Percentiles rank a stretch among this genome's conserved stretches.
Conservation (phyloP, 2,888 invertebrate genomes). For the Amiota minor region DNA sequence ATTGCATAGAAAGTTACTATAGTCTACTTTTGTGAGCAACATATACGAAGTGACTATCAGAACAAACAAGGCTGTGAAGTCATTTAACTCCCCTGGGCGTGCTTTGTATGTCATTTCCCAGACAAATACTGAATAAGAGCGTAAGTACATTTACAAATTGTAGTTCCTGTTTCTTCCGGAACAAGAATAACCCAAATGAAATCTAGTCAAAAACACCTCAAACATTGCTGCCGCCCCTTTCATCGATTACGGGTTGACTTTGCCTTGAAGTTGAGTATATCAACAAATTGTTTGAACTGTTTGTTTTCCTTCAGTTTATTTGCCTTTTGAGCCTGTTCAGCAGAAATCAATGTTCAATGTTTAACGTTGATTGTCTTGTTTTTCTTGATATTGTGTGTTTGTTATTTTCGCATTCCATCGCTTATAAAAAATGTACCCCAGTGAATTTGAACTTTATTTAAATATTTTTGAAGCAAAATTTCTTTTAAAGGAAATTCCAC, state of each 20-base stretch:
- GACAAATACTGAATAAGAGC: background rate
- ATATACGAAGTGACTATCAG: slow-evolving; percentile 5
- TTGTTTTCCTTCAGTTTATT: background rate
- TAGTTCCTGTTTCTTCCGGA: no score
- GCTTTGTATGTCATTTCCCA: background rate
- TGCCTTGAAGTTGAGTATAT: no score
- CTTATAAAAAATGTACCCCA: slow-evolving; percentile 4
- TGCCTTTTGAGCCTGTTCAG: slow-evolving; percentile 2
- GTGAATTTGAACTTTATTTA: background rate
- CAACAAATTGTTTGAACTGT: background rate
- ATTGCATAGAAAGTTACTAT: slow-evolving; percentile 4
- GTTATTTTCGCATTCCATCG: background rate
- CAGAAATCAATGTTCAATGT: slow-evolving; percentile 10
- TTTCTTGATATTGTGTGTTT: background rate
- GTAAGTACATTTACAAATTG: no score
- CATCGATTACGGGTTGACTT: background rate
- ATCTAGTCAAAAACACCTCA: background rate
- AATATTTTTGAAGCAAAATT: background rate
- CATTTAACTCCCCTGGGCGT: slow-evolving; percentile 5
- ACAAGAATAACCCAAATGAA: no score
- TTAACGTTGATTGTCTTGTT: background rate
- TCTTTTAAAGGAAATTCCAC: background rate
- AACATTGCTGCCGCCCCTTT: slow-evolving; percentile 15
- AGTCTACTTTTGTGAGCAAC: background rate
- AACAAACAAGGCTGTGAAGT: background rate